Base-by-base conservation (phyloP, 2,113 vertebrate genomes). In the Nannobrachium achirus region DNA sequence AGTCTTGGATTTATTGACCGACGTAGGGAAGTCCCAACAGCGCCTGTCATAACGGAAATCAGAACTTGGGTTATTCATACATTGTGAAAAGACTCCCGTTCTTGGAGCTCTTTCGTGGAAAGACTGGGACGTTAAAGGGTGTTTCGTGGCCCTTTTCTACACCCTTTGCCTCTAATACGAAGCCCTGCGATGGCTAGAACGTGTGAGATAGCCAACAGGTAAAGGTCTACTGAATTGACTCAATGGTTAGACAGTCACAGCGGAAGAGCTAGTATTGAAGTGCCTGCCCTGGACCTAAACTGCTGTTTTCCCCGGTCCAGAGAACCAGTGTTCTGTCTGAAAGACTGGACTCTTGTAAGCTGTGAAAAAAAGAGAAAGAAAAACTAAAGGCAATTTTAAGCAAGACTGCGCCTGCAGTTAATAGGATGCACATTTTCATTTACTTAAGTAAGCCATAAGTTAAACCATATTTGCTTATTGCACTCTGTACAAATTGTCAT, bases 391-490 rank as follows among this genome's bases (percentile, higher is more conserved):
- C 11, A 25, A 11, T 4, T 56, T 33, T 56, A 57, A 46, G 8
- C 14, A 46, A 46, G 8, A 68, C 79, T 61, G 69, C 71, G 65
- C 63, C 61, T 64, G 65, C 73, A 73, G 3, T 76, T 48, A 75
- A 46, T 60, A 79, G 58, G 67, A 82, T 63, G 40, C 59, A 66
- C 64, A 53, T 61, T 73, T 74, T 33, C 3, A 4, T 79, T 68
- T 66, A 75, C 66, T 41, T 58, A 78, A 74, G 61, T 73, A 88
- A 90, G 89, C 89, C 89, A 90, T 89, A 90, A 67, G 77, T 73
- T 25, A 70, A 33, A 69, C 82, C 55, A 56, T 7, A 56, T 76
- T 86, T 81, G 80, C 79, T 81, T 89, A 86, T 88, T 89, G 84
- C 86, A 88, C 86, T 46, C n/a, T 82, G 45, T 70, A 39, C 14